These are phyloP conservation scores for Aleiodes sp. DNA, from an alignment of 1,140 invertebrate species.

Conservation along the genomic window DNA sequence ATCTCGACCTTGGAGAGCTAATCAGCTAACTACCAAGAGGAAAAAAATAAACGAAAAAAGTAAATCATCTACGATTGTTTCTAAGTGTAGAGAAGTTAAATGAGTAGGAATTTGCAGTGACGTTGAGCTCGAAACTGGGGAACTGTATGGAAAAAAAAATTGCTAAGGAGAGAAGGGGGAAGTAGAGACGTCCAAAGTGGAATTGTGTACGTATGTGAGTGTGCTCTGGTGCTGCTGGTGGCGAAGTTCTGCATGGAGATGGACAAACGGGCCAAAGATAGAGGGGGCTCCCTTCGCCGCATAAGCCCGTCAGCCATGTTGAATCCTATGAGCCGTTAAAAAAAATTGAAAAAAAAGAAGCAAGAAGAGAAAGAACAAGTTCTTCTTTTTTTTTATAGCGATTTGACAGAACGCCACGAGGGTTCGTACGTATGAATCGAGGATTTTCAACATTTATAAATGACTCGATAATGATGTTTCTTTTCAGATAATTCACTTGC, in stretches of 20 bases:
- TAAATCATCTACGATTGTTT: neutral
- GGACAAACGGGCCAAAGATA: slow-evolving; percentile 26
- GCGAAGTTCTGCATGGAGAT: slow-evolving; percentile 23
- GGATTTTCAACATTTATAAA: too few species aligned
- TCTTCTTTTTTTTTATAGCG: too few species aligned
- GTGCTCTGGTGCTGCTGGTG: slow-evolving; percentile 25
- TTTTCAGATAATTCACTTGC: too few species aligned
- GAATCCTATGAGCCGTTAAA: slow-evolving; percentile 56
- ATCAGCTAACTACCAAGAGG: neutral
- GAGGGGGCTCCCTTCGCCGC: slow-evolving; percentile 45
- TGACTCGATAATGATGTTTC: too few species aligned
- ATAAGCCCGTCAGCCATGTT: slow-evolving; percentile 54
- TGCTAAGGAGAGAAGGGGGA: neutral
- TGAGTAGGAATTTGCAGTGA: neutral
- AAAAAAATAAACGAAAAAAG: neutral
- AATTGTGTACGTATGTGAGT: slow-evolving; percentile 19
- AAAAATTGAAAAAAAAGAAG: slow-evolving; percentile 45
- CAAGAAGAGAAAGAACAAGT: neutral
- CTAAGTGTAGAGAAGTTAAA: neutral
- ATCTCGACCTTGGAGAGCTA: slow-evolving; percentile 24
- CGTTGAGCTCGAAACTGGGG: neutral
- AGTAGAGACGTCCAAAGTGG: slow-evolving; percentile 25
- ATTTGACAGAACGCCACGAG: slow-evolving; percentile 52
- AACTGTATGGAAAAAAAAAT: slow-evolving; percentile 8
- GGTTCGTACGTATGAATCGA: too few species aligned